Conservation (phyloP, 1,140 invertebrate genomes). For the Ruditapes philippinarum region DNA sequence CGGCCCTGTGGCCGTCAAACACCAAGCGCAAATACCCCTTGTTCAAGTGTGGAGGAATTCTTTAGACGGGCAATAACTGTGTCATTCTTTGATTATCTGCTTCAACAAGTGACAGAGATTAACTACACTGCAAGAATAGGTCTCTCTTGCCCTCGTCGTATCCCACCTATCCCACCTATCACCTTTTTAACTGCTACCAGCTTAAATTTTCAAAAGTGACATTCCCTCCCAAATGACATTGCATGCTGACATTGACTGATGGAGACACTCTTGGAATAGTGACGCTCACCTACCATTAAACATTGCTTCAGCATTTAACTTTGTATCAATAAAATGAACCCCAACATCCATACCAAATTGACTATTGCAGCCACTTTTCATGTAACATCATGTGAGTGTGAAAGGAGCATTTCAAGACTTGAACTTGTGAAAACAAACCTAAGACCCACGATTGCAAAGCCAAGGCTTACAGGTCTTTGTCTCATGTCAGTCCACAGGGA, state of each 20-base stretch:
- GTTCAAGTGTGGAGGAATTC: not conserved
- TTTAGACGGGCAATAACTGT: not conserved
- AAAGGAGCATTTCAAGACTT: not conserved
- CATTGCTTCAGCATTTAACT: too few relatives aligned
- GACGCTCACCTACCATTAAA: too few relatives aligned
- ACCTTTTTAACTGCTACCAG: not conserved
- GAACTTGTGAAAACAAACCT: not conserved
- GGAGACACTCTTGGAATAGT: not conserved
- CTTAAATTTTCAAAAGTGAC: not conserved
- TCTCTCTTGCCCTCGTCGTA: not conserved
- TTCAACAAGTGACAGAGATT: conserved; percentile 25
- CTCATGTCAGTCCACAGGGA: not conserved
- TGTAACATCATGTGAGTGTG: not conserved
- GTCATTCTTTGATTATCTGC: conserved; percentile 24
- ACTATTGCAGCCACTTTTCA: not conserved
- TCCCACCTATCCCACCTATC: not conserved
- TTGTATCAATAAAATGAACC: not conserved
- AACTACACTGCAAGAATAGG: conserved; percentile 8
- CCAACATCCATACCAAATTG: not conserved
- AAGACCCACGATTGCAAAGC: not conserved
- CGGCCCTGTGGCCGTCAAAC: conserved; percentile 38
- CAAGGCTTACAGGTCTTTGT: not conserved
- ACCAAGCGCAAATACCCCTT: not conserved
- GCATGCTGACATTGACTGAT: not conserved
- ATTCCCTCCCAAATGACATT: not conserved